phyloP scores from a whole-genome alignment of 1,140 invertebrate species.

The Lethrus apterus region DNA sequence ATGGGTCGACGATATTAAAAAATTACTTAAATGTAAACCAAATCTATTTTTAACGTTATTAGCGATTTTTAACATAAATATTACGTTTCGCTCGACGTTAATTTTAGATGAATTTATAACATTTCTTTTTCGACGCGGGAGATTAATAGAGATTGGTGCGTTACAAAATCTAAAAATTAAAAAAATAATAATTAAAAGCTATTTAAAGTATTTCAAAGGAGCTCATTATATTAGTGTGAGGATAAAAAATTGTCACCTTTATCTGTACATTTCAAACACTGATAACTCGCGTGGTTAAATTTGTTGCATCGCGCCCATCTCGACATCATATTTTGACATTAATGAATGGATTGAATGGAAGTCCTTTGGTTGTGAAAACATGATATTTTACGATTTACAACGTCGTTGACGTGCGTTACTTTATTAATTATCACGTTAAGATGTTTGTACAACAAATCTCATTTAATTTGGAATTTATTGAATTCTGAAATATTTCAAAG shows the following conservation, averaged over 20 bases:
- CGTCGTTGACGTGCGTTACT: background rate
- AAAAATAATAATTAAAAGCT: background rate
- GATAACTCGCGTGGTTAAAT: background rate
- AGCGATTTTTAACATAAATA: too few species aligned
- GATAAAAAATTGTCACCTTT: background rate
- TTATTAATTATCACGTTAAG: slow-evolving; percentile 11
- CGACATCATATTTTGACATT: slow-evolving; percentile 9
- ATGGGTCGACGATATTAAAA: too few species aligned
- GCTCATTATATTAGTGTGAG: background rate
- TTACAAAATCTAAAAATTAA: background rate
- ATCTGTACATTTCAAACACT: background rate
- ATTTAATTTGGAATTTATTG: background rate
- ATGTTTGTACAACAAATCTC: background rate
- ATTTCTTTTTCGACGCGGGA: background rate
- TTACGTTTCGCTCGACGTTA: too few species aligned
- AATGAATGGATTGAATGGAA: too few species aligned
- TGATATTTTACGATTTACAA: slow-evolving; percentile 2
- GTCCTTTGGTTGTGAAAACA: slow-evolving; percentile 13
- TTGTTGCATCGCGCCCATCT: slow-evolving; percentile 1
- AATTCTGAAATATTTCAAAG: background rate
- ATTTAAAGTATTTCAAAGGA: background rate
- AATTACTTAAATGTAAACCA: too few species aligned
- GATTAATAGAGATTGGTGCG: background rate
- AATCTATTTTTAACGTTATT: too few species aligned
- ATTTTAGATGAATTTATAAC: background rate